A percentile compares a stretch with the other conserved stretches of the same genome.
These are phyloP conservation scores for Cyclophora punctaria DNA, from an alignment of 2,888 invertebrate genomes.

Conservation along the genomic window DNA sequence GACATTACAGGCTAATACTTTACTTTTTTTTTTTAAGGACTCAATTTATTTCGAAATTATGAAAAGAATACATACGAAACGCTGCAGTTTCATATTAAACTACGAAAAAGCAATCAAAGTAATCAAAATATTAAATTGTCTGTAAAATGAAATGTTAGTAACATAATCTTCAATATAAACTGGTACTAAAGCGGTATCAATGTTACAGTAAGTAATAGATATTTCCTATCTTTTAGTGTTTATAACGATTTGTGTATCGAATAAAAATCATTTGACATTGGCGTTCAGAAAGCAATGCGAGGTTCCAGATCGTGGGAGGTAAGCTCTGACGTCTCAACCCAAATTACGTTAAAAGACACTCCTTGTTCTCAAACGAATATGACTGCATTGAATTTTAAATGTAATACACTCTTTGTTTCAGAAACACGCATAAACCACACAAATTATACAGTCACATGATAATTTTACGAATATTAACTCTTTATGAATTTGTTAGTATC, in stretches of 20 bases:
- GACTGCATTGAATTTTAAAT: conserved; percentile 59
- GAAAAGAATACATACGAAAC: too few species aligned
- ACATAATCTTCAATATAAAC: too few species aligned
- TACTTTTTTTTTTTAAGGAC: too few species aligned
- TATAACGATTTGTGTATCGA: conserved; percentile 21
- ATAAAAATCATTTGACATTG: conserved; percentile 29
- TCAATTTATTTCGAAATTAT: too few species aligned
- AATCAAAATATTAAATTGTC: too few species aligned
- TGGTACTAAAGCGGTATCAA: conserved; percentile 2
- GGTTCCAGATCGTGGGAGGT: conserved; percentile 42
- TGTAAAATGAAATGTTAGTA: too few species aligned
- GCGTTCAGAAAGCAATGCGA: conserved; percentile 23
- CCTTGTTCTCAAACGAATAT: conserved; percentile 47
- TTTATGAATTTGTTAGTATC: conserved; percentile 8
- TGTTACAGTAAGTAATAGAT: conserved; percentile 7
- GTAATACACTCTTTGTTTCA: conserved; percentile 48
- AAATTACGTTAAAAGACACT: conserved; percentile 48
- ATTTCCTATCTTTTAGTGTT: conserved; percentile 11
- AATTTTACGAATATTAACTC: conserved; percentile 32
- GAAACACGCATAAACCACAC: conserved; percentile 28
- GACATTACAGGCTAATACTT: too few species aligned
- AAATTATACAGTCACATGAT: conserved; percentile 27
- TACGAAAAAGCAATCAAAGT: too few species aligned
- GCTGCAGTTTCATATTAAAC: too few species aligned
- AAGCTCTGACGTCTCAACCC: conserved; percentile 24